Evolutionary conservation across 92 coral and sea anemone species (phyloP).

Genomic region (Paramuricea clavata): DNA sequence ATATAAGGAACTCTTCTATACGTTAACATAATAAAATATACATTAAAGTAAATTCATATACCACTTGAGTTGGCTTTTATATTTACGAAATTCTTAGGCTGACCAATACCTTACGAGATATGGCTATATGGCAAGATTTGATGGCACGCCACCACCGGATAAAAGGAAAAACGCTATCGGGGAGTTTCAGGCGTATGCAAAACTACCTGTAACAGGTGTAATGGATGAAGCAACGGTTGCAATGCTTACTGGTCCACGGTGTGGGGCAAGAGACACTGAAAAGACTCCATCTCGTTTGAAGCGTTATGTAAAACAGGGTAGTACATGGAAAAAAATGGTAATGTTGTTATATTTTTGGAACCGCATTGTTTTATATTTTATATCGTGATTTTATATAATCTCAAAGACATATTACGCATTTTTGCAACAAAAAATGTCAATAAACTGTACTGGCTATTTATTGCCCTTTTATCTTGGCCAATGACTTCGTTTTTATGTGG

Average conservation of each 20-base stretch:
- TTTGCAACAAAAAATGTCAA: no score
- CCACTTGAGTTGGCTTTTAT: no score
- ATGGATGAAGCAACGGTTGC: conserved; percentile 59
- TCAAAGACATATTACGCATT: not conserved
- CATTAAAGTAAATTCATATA: no score
- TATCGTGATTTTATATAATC: no score
- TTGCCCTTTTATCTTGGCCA: no score
- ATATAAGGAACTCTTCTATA: no score
- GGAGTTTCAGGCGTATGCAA: conserved; percentile 62
- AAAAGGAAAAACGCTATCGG: conserved; percentile 58
- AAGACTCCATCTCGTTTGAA: not conserved
- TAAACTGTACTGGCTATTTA: no score
- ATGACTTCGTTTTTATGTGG: no score
- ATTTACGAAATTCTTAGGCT: no score
- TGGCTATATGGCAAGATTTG: conserved; percentile 1
- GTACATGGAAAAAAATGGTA: conserved; percentile 44
- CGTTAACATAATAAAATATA: no score
- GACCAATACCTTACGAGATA: conserved; percentile 9
- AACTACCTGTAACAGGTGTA: conserved; percentile 65
- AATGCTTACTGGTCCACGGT: conserved; percentile 63
- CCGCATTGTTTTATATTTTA: no score
- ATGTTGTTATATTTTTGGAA: not conserved
- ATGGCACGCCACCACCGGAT: conserved; percentile 8
- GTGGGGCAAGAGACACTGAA: conserved; percentile 70
- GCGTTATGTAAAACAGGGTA: conserved; percentile 29